phyloP scores from a whole-genome alignment of 2,888 invertebrate species.

The Pachycephus smyrnensis region DNA sequence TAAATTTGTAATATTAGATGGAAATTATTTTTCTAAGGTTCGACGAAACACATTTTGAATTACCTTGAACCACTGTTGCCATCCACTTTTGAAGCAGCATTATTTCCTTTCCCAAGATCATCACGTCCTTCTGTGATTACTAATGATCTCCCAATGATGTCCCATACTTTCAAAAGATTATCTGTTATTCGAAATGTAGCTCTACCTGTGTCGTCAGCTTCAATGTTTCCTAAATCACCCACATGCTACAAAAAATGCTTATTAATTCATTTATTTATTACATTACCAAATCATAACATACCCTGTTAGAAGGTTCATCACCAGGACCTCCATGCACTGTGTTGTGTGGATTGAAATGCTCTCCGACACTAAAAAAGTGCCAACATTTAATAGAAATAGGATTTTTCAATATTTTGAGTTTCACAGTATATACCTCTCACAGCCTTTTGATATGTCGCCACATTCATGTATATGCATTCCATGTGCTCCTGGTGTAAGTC shows the following conservation, averaged over 20 bases:
- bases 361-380: conserved; percentile 69
- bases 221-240: conserved; percentile 77
- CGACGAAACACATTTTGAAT: conserved; percentile 1
- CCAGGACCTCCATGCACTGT: conserved; percentile 69
- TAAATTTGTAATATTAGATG: conserved; percentile 49
- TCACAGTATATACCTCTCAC: conserved; percentile 65
- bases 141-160: conserved; percentile 83
- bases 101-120: conserved; percentile 72
- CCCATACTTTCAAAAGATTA: conserved; percentile 74
- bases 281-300: conserved; percentile 38
- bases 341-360: conserved; percentile 72
- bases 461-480: conserved; percentile 77
- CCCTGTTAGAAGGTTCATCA: conserved; percentile 64
- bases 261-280: conserved; percentile 20
- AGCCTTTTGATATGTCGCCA: conserved; percentile 79
- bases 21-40: not conserved
- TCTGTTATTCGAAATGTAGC: conserved; percentile 76
- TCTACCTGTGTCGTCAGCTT: conserved; percentile 73
- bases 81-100: conserved; percentile 70
- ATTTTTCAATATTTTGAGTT: not conserved
- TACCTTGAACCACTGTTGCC: conserved; percentile 76
- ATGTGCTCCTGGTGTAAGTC: conserved; percentile 75
- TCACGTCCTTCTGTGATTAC: conserved; percentile 76
- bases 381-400: conserved; percentile 6
- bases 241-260: conserved; percentile 65